Evolutionary conservation across 2,888 invertebrate species (phyloP).

Genomic region (Rhagium mordax): DNA sequence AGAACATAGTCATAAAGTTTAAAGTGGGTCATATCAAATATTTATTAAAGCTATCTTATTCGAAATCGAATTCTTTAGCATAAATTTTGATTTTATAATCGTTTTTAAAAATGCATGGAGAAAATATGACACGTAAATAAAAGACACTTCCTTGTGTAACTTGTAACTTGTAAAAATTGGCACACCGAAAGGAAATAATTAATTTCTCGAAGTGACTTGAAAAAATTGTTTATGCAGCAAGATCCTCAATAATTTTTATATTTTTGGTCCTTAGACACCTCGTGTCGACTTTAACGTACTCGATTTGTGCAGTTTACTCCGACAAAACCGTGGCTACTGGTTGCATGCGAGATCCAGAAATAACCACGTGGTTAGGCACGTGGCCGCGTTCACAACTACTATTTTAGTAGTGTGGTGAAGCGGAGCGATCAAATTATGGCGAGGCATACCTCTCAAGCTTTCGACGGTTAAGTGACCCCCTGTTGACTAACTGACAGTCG

Average conservation of each 20-base stretch:
- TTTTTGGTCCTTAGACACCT: too few relatives aligned
- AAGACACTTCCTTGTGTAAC: too few relatives aligned
- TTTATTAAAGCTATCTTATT: neutral
- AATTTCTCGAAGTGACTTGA: too few relatives aligned
- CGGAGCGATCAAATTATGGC: constrained; percentile 28
- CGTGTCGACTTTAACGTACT: neutral
- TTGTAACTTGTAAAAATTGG: too few relatives aligned
- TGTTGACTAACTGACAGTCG: constrained; percentile 17
- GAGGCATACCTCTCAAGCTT: constrained; percentile 13
- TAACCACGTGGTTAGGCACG: constrained; percentile 40
- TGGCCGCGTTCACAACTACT: constrained; percentile 36
- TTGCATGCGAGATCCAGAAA: constrained; percentile 29
- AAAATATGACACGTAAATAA: too few relatives aligned
- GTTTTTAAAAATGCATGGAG: too few relatives aligned
- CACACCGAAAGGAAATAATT: too few relatives aligned
- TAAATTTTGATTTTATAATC: too few relatives aligned
- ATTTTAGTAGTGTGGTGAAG: constrained; percentile 29
- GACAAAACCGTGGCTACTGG: neutral
- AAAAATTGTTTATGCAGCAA: too few relatives aligned
- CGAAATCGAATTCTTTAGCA: too few relatives aligned
- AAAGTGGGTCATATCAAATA: neutral
- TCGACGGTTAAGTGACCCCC: constrained; percentile 23
- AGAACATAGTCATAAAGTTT: neutral
- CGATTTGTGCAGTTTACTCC: constrained; percentile 14
- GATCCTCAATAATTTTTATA: too few relatives aligned